These are phyloP conservation scores for Tolypeutes matacus DNA, from an alignment of 2,797 vertebrate genomes.

Conservation along the genomic window DNA sequence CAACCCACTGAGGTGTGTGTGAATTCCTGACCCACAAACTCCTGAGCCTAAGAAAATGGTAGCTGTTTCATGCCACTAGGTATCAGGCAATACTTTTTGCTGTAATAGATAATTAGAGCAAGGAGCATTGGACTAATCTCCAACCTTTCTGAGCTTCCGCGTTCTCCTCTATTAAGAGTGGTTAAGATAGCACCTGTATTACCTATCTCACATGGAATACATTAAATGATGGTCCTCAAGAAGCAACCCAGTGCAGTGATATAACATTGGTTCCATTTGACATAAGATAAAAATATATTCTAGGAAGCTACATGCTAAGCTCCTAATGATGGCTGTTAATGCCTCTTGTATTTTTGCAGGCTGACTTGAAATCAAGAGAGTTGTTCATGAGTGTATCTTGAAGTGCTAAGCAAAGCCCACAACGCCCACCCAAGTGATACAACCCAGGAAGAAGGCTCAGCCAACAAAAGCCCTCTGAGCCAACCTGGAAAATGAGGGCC, in stretches of 20 bases:
- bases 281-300: not conserved
- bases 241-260: not conserved
- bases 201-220: not conserved
- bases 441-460: not conserved
- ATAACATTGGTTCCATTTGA: not conserved
- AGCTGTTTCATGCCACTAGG: not conserved
- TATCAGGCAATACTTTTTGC: not conserved
- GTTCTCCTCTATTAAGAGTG: not conserved
- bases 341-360: not conserved
- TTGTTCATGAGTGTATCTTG: not conserved
- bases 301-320: not conserved
- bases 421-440: not conserved
- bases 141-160: not conserved
- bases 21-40: not conserved
- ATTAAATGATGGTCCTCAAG: not conserved
- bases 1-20: accelerated
- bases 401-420: not conserved
- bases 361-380: not conserved
- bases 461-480: not conserved
- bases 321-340: not conserved
- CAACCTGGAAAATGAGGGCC: not conserved
- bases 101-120: not conserved
- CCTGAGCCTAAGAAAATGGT: not conserved
- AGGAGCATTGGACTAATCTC: not conserved
- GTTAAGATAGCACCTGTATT: not conserved